Base-by-base conservation (phyloP, 2,888 invertebrate genomes). In the Yponomeuta malinellus region DNA sequence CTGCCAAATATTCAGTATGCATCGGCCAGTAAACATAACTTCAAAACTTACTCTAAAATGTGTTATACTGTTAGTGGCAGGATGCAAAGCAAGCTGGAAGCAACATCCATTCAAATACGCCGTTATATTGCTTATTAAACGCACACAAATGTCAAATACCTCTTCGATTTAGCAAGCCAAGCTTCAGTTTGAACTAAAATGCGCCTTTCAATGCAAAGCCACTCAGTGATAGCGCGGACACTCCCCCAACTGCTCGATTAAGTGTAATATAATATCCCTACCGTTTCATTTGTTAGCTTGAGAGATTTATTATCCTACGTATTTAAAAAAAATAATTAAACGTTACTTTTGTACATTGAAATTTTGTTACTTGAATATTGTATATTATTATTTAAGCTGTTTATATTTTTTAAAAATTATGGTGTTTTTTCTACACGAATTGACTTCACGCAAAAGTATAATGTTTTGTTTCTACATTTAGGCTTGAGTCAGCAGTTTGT, bases 291-390 rank as follows among this genome's bases (percentile, higher is more conserved):
- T 86, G 88, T 89, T 87, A 84, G 86, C 86, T 86, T 85, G 83
- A 83, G 86, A 86, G 83, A 83, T 86, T 86, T 84, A 52, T 70
- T 52, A 71, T 43, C 43, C 43, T 43, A 85, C 89, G 82, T 88
- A 88, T 89, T 88, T 88, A 85, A 85, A 79, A 80, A 77, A 82
- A 84, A 64, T 48, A 33, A 71, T 82, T 84, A 64, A 63, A 85
- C 86, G 89, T 90, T 90, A 90, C 86, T 89, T 89, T 91, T 90
- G 91, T 91, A 91, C 89, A 91, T 90, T 91, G 85, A 83, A 87
- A 83, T 89, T 90, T 89, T 89, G 88, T 90, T 89, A 88, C 81
- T 84, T 86, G 85, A 89, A 86, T 86, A 87, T 83, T 70, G 33
- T 71, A 86, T 89, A 85, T 89, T 90, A 90, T 88, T 87, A 89